Evolutionary conservation across 2,888 invertebrate species (phyloP).

Genomic region (Dione juno): DNA sequence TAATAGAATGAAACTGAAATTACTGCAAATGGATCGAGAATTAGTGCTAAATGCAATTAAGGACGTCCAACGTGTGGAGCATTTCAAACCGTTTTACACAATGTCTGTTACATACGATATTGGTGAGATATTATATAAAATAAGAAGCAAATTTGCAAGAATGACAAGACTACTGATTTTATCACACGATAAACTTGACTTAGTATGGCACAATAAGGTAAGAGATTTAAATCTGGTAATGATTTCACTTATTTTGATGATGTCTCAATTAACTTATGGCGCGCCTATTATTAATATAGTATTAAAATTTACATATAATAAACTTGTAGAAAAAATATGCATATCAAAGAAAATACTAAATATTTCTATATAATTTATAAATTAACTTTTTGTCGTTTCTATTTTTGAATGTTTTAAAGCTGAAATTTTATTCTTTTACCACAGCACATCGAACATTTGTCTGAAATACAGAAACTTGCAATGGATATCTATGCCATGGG

Average conservation of each 20-base stretch:
- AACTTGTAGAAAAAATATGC: no score
- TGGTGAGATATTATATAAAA: slow-evolving; percentile 45
- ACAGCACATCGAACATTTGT: slow-evolving; percentile 39
- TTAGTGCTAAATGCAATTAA: slow-evolving; percentile 45
- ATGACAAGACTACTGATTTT: slow-evolving; percentile 43
- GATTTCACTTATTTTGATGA: no score
- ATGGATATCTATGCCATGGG: slow-evolving; percentile 45
- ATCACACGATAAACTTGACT: slow-evolving; percentile 31
- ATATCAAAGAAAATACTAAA: no score
- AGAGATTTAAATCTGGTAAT: background rate
- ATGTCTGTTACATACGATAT: slow-evolving; percentile 40
- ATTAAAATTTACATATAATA: no score
- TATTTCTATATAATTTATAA: no score
- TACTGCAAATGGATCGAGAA: slow-evolving; percentile 35
- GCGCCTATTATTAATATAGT: no score
- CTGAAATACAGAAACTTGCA: slow-evolving; percentile 43
- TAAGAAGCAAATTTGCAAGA: slow-evolving; percentile 47
- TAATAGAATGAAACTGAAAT: slow-evolving; percentile 39
- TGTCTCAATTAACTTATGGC: no score
- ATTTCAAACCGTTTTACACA: slow-evolving; percentile 35
- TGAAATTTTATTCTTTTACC: slow-evolving; percentile 2
- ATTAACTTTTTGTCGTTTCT: no score
- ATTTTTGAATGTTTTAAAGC: no score
- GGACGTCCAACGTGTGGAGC: slow-evolving; percentile 46
- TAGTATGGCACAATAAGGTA: slow-evolving; percentile 37